Evolutionary conservation across 1,140 invertebrate species (phyloP).

Genomic region (Drosophila micromelanica): DNA sequence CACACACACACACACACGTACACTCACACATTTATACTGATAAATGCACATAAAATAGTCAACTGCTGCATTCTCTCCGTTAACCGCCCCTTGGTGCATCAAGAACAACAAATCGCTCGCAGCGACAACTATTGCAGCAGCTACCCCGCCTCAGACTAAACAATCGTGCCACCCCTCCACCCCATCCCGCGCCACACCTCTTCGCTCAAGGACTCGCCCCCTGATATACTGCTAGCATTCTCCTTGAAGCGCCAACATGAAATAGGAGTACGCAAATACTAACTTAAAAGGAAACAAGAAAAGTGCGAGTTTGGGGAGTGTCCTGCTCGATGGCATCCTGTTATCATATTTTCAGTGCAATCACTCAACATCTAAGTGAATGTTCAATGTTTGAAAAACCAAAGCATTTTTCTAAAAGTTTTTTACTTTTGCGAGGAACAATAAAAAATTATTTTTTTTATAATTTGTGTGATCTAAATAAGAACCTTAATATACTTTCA

Average conservation of each 20-base stretch:
- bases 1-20: slow-evolving; percentile 23
- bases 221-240: background rate
- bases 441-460: no score
- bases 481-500: no score
- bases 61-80: slow-evolving; percentile 13
- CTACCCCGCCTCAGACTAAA: slow-evolving; percentile 15
- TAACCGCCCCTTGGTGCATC: background rate
- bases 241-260: slow-evolving; percentile 22
- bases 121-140: slow-evolving; percentile 66
- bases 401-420: no score
- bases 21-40: slow-evolving; percentile 32
- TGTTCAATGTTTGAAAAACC: no score
- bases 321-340: no score
- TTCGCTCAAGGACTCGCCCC: background rate
- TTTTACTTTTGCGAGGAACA: no score
- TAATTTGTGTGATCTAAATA: no score
- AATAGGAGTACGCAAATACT: slow-evolving; percentile 34
- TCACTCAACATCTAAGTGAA: no score
- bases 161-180: background rate
- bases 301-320: background rate
- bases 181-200: no score
- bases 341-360: no score
- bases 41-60: slow-evolving; percentile 74
- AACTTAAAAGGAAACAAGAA: slow-evolving; percentile 15
- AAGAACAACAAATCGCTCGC: slow-evolving; percentile 68